Conservation (phyloP, 2,113 vertebrate species). For the Eretmodus cyanostictus region DNA sequence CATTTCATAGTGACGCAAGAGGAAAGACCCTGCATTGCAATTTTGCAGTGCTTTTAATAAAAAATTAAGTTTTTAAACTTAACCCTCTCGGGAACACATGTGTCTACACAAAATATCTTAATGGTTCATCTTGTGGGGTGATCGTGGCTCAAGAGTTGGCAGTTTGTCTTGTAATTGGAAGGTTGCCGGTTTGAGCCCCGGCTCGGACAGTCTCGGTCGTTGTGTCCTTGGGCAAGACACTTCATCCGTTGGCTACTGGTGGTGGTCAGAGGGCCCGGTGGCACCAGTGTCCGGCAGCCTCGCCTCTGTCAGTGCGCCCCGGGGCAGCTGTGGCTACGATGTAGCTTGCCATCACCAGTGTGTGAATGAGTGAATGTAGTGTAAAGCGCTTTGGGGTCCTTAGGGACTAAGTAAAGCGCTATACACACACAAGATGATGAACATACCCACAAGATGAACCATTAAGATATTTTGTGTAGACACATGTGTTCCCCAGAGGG, state of each 20-base stretch:
- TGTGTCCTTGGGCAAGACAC: background rate
- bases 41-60: background rate
- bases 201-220: background rate
- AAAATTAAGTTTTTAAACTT: background rate
- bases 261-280: rapidly evolving
- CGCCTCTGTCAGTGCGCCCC: background rate
- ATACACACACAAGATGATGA: background rate
- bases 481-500: rapidly evolving
- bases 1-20: background rate
- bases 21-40: background rate
- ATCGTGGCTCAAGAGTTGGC: background rate
- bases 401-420: rapidly evolving
- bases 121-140: background rate
- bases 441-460: background rate
- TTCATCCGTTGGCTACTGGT: background rate
- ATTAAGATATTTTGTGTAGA: background rate
- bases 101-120: background rate
- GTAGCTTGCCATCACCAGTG: background rate
- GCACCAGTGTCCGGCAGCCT: background rate
- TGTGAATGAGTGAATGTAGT: background rate
- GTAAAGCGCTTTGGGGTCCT: rapidly evolving
- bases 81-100: background rate
- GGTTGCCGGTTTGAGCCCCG: background rate
- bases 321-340: rapidly evolving
- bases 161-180: background rate